Percentiles rank a stretch among this genome's conserved stretches.
phyloP scores from a whole-genome alignment of 2,888 invertebrate genomes.

The Crossocerus cetratus region DNA sequence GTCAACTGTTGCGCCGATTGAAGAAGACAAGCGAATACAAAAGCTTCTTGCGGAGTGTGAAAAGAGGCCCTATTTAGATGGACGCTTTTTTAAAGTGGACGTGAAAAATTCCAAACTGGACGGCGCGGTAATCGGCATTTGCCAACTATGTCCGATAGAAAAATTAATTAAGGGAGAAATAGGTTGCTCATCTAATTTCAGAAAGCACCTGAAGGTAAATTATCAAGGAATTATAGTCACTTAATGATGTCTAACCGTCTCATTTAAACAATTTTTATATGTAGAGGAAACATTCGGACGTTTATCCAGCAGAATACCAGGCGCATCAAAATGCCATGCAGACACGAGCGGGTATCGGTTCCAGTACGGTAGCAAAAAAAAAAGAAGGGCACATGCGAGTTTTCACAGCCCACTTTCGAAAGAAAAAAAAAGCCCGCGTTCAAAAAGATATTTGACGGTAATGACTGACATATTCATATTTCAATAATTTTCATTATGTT shows the following conservation, averaged over 20 bases:
- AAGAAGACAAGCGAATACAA: background rate
- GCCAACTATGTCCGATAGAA: background rate
- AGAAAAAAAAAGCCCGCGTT: background rate
- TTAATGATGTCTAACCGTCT: background rate
- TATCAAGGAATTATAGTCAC: background rate
- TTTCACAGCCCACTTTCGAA: background rate
- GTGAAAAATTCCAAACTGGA: background rate
- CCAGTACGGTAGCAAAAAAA: background rate
- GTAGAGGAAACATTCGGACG: background rate
- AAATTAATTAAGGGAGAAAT: background rate
- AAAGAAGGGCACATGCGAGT: background rate
- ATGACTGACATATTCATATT: background rate
- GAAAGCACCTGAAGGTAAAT: background rate
- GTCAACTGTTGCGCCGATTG: background rate
- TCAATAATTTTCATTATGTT: background rate
- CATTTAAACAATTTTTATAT: background rate
- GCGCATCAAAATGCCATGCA: background rate
- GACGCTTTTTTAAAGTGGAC: background rate
- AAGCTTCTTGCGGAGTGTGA: background rate
- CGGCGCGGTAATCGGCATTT: background rate
- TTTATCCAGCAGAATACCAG: background rate
- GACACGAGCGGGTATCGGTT: background rate
- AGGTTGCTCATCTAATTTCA: background rate
- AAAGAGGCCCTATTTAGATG: background rate
- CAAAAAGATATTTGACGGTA: background rate